A percentile compares a stretch with the other conserved stretches of the same genome.
Conservation (phyloP, 2,797 vertebrate species). For the Thunnus albacares region DNA sequence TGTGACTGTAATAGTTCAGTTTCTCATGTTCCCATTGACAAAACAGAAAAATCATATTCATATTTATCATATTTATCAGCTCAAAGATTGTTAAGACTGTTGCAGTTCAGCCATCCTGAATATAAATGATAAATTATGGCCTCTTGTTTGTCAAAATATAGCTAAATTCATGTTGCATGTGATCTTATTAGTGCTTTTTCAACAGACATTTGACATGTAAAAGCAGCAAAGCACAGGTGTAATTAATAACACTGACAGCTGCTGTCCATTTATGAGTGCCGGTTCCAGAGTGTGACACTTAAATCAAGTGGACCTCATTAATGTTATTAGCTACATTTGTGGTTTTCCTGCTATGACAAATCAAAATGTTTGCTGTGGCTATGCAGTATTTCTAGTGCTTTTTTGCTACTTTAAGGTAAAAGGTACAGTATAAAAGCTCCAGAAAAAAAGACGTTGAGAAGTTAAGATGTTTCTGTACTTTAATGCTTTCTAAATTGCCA, state of each 20-base stretch:
- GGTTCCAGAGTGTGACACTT: constrained; percentile 10
- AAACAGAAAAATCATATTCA: background rate
- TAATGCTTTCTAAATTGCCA: background rate
- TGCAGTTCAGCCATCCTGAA: constrained; percentile 8
- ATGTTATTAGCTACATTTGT: constrained; percentile 4
- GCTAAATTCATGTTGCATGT: background rate
- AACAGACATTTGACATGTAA: background rate
- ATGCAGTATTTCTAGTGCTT: background rate
- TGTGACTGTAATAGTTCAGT: background rate
- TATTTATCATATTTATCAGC: background rate
- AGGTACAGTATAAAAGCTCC: background rate
- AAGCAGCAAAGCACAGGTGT: background rate
- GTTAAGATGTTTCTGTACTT: constrained; percentile 5
- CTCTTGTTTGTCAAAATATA: background rate
- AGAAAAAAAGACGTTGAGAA: background rate
- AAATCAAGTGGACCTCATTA: constrained; percentile 22
- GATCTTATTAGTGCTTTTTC: background rate
- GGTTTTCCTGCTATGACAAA: background rate
- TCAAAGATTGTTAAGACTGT: background rate
- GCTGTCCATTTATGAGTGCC: constrained; percentile 2
- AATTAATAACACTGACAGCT: constrained; percentile 22
- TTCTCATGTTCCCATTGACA: background rate
- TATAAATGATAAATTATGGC: constrained; percentile 1
- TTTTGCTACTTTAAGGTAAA: background rate
- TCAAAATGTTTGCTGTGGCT: constrained; percentile 13